phyloP scores from a whole-genome alignment of 1,140 invertebrate species.

The Microplitis mediator region DNA sequence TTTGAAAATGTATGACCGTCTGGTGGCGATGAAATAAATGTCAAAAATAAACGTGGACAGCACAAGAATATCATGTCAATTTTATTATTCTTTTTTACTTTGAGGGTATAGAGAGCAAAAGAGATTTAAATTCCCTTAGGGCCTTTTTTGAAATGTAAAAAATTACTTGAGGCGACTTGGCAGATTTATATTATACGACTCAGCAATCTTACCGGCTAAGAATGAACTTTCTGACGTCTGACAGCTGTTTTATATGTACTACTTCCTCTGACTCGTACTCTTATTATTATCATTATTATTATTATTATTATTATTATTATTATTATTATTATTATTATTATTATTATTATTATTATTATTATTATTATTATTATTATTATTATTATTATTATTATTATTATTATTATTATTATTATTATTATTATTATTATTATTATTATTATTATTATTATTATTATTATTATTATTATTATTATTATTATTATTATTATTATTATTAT shows the following conservation, averaged over 20 bases:
- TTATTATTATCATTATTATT: background rate
- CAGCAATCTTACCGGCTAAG: background rate
- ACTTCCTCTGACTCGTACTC: background rate
- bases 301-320: too few relatives aligned
- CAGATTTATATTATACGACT: background rate
- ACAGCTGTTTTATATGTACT: background rate
- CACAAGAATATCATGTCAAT: background rate
- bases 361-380: too few relatives aligned
- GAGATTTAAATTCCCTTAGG: background rate
- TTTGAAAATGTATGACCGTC: background rate
- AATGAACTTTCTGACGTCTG: background rate
- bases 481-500: too few relatives aligned
- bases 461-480: too few relatives aligned
- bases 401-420: too few relatives aligned
- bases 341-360: too few relatives aligned
- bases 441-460: too few relatives aligned
- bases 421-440: too few relatives aligned
- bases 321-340: too few relatives aligned
- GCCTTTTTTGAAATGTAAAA: background rate
- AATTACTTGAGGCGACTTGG: background rate
- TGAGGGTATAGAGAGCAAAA: background rate
- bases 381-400: too few relatives aligned
- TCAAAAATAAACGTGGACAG: background rate
- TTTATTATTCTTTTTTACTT: too few relatives aligned
- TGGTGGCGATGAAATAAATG: slow-evolving; percentile 6